Evolutionary conservation across 2,113 vertebrate genomes (phyloP).

Genomic region (Rattus norvegicus): GRCr8 NC_086038.1:1652501-1653000

Average conservation of each 20-base stretch:
- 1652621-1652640: not conserved
- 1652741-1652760: not conserved
- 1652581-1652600: not conserved
- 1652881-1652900: too few species aligned
- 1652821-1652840: too few species aligned
- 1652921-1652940: too few species aligned
- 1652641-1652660: not conserved
- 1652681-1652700: not conserved
- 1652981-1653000: too few species aligned
- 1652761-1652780: not conserved
- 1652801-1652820: too few species aligned
- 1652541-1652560: not conserved
- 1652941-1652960: too few species aligned
- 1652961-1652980: too few species aligned
- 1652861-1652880: too few species aligned
- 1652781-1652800: too few species aligned
- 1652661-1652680: not conserved
- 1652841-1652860: too few species aligned
- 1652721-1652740: not conserved
- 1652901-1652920: too few species aligned
- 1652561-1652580: not conserved
- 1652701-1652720: not conserved
- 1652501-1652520: not conserved
- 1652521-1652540: not conserved
- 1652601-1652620: not conserved